phyloP scores from a whole-genome alignment of 1,140 invertebrate species.

The Periplaneta americana region DNA sequence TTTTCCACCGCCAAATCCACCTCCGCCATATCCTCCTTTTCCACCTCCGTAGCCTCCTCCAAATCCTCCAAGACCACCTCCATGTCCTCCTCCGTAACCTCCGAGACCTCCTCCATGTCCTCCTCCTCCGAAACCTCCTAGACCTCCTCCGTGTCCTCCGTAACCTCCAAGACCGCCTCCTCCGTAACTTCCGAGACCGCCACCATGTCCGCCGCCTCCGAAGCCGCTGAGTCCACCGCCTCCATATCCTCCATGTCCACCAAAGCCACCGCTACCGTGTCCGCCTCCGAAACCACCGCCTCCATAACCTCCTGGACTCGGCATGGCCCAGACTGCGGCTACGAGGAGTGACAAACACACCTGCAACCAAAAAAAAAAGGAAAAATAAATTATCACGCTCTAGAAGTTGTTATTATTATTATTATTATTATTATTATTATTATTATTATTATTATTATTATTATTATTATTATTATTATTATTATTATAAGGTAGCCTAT shows the following conservation, averaged over 20 bases:
- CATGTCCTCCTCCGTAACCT: background rate
- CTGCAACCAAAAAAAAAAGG: background rate
- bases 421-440: too few species aligned
- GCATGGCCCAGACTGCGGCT: background rate
- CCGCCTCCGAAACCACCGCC: too few species aligned
- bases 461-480: too few species aligned
- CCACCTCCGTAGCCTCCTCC: background rate
- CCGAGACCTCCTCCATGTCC: background rate
- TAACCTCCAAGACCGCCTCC: background rate
- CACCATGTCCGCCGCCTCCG: background rate
- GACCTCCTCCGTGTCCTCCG: background rate
- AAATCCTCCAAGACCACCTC: background rate
- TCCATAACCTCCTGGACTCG: background rate
- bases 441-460: too few species aligned
- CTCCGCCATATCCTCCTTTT: background rate
- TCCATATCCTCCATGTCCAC: background rate
- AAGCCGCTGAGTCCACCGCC: background rate
- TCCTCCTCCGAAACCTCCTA: background rate
- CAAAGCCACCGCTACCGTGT: background rate
- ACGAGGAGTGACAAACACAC: background rate
- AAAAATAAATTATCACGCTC: too few species aligned
- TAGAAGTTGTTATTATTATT: too few species aligned
- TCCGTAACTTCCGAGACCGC: background rate
- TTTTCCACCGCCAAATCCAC: background rate
- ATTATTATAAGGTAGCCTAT: too few species aligned